Percentiles rank a stretch among this genome's conserved stretches.
These are phyloP conservation scores for Acanthochromis polyacanthus DNA, from an alignment of 2,113 vertebrate genomes.

Conservation along the genomic window DNA sequence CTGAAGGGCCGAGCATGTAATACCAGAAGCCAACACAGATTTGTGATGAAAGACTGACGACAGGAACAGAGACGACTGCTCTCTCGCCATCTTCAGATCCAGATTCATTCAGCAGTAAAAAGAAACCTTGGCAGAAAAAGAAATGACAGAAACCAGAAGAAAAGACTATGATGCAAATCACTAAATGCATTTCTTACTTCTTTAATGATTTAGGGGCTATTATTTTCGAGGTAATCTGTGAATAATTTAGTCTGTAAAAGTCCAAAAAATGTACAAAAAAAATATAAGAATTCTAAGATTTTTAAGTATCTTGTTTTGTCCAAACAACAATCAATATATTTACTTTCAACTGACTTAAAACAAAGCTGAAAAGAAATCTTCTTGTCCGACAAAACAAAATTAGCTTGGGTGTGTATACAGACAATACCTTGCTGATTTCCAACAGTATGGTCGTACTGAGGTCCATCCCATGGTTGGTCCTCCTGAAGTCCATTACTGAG, in stretches of 20 bases:
- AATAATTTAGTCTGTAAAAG: too few species aligned
- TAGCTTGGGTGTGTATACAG: neutral
- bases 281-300: too few species aligned
- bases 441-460: constrained; percentile 81
- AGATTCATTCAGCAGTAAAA: constrained; percentile 79
- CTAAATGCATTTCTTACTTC: neutral
- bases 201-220: neutral
- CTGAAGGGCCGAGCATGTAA: constrained; percentile 81
- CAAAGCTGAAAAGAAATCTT: too few species aligned
- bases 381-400: too few species aligned
- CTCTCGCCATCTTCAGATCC: constrained; percentile 58
- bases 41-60: constrained; percentile 26
- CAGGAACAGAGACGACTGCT: constrained; percentile 69
- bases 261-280: too few species aligned
- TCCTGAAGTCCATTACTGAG: constrained; percentile 67
- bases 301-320: neutral
- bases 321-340: neutral
- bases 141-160: neutral
- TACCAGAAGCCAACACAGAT: constrained; percentile 85
- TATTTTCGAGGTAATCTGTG: too few species aligned
- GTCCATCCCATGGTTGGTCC: constrained; percentile 71
- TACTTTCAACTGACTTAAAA: neutral
- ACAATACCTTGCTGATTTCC: constrained; percentile 77
- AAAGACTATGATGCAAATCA: neutral
- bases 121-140: constrained; percentile 72